Percentiles rank a stretch among this genome's conserved stretches.
phyloP scores from a whole-genome alignment of 2,797 vertebrate species.

The Todus mexicanus region DNA sequence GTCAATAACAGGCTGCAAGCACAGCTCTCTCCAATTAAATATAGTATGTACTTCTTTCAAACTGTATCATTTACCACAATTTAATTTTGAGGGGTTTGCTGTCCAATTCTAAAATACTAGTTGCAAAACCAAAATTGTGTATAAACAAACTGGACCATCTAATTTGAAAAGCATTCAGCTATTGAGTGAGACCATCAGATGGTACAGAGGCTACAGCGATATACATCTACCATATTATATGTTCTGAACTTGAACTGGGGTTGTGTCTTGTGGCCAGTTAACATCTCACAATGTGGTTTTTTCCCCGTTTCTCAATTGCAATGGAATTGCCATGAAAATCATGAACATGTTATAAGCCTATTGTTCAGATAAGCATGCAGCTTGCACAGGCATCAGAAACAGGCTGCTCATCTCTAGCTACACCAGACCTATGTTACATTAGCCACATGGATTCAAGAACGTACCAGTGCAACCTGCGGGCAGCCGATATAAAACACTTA shows the following conservation, averaged over 20 bases:
- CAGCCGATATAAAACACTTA: not conserved
- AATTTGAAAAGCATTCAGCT: not conserved
- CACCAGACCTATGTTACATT: not conserved
- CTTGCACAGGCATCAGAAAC: not conserved
- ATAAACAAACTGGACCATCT: not conserved
- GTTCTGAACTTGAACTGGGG: not conserved
- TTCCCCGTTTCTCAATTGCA: not conserved
- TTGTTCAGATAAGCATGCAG: not conserved
- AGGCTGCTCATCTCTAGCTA: not conserved
- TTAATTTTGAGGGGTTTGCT: not conserved
- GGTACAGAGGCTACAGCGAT: not conserved
- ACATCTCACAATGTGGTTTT: not conserved
- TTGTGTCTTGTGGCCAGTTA: not conserved
- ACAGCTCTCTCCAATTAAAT: constrained; percentile 3
- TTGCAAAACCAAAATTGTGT: not conserved
- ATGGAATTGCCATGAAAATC: not conserved
- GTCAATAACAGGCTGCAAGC: not conserved
- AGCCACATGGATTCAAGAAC: not conserved
- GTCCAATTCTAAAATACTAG: constrained; percentile 14
- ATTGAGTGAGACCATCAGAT: not conserved
- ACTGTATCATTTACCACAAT: not conserved
- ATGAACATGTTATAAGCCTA: not conserved
- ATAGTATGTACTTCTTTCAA: not conserved
- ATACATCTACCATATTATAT: not conserved
- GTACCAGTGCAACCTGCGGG: not conserved